Base-by-base conservation (phyloP, 2,113 vertebrate genomes). In the Crypturellus undulatus region DNA sequence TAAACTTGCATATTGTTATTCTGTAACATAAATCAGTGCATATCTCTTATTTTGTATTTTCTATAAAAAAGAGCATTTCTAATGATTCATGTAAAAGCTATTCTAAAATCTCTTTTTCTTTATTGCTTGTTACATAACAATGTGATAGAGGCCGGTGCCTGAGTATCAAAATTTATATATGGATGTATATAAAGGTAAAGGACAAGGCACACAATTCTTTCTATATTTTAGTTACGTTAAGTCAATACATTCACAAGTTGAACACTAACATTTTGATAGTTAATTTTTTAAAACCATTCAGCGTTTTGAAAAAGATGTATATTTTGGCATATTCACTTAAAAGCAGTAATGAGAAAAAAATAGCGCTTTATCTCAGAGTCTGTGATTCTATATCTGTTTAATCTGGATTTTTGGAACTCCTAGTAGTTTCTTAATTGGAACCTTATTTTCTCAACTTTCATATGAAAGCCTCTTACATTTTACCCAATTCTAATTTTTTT, bases 391-490 rank as follows among this genome's bases (percentile, higher is more conserved):
- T 20, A 81, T 93, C 13, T 90, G 93, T 54, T 77, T 32, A 45
- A 2, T 80, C 87, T 93, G 80, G 32, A 51, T 88, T 83, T 92
- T 28, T 92, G 42, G 85, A 19, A 40, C 43, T 93, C 54, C 42
- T 75, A 88, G 11, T 34, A 72, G 26, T 42, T 83, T 19, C 65
- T 84, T 64, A 73, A 71, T 63, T 28, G 58, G 22, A 75, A 75
- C 36, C 82, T 89, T 10, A 20, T 9, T 86, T 84, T 72, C 10
- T 14, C 40, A n/a, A 65, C 20, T 38, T 71, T 47, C 59, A 5
- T 83, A 8, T 85, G 78, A 73, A 68, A 28, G n/a, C 72, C 68
- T 91, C 62, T 93, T 87, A 82, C 3, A 67, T 92, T 91, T 91
- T 89, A 69, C 56, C 67, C 67, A 76, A 94, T 43, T 83, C 34